A percentile compares a stretch with the other conserved stretches of the same genome.
Conservation (phyloP, 2,888 invertebrate genomes). For the Polydrusus tereticollis region DNA sequence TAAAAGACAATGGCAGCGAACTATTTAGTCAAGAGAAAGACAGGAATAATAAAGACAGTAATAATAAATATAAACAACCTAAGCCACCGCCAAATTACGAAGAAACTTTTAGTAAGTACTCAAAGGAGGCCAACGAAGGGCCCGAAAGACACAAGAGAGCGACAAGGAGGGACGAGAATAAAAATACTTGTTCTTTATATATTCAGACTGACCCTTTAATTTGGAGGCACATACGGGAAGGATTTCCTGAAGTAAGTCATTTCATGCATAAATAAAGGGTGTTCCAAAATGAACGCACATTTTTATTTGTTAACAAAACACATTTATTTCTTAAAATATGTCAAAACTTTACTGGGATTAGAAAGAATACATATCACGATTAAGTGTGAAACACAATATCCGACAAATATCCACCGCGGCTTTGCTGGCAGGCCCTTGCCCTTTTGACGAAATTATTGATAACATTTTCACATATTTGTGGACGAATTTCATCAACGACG, state of each 20-base stretch:
- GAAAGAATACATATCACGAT: too few species aligned
- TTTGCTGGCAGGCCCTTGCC: too few species aligned
- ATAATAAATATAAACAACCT: slow-evolving; percentile 40
- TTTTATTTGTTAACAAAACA: too few species aligned
- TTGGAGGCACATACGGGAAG: slow-evolving; percentile 93
- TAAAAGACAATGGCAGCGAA: slow-evolving; percentile 27
- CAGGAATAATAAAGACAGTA: slow-evolving; percentile 19
- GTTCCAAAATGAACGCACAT: too few species aligned
- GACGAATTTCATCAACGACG: too few species aligned
- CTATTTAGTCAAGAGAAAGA: slow-evolving; percentile 12
- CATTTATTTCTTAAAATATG: too few species aligned
- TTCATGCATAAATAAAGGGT: not conserved
- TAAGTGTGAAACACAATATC: too few species aligned
- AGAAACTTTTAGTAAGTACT: slow-evolving; percentile 80
- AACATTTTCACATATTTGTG: too few species aligned
- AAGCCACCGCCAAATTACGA: slow-evolving; percentile 59
- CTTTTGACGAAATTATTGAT: too few species aligned
- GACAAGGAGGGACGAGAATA: slow-evolving; percentile 77
- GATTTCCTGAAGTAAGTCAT: slow-evolving; percentile 81
- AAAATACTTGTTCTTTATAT: slow-evolving; percentile 93
- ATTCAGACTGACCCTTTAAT: slow-evolving; percentile 99
- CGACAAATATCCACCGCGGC: too few species aligned
- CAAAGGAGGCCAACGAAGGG: slow-evolving; percentile 78
- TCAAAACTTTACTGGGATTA: too few species aligned
- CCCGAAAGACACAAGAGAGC: slow-evolving; percentile 64